Evolutionary conservation across 2,888 invertebrate genomes (phyloP).

Genomic region (Diogma glabrata): DNA sequence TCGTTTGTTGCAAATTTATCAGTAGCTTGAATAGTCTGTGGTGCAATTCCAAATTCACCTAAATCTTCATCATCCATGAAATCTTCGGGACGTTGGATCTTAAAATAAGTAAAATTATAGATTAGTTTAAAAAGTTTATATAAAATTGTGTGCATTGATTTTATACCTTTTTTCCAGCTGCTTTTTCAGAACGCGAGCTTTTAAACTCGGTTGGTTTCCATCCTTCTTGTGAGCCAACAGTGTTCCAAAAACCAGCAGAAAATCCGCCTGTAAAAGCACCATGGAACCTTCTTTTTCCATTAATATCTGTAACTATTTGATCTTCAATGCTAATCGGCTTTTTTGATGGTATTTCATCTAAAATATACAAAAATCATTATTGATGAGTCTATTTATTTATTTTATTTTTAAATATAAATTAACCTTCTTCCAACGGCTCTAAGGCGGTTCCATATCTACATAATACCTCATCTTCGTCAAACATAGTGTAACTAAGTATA

Average conservation of each 20-base stretch:
- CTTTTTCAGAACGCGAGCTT: conserved; percentile 70
- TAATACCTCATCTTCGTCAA: conserved; percentile 53
- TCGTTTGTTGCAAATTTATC: conserved; percentile 49
- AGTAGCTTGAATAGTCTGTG: conserved; percentile 68
- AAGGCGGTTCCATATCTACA: conserved; percentile 69
- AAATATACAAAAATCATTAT: conserved; percentile 15
- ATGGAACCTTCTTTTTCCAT: conserved; percentile 87
- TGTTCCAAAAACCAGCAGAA: conserved; percentile 94
- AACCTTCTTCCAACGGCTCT: conserved; percentile 76
- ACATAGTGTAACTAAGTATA: too few relatives aligned
- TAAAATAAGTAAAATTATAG: too few relatives aligned
- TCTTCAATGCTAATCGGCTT: conserved; percentile 71
- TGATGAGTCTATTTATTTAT: not conserved
- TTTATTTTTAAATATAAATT: conserved; percentile 12
- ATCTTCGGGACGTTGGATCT: conserved; percentile 74
- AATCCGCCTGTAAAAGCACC: conserved; percentile 98
- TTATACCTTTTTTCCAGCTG: conserved; percentile 27
- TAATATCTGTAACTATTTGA: conserved; percentile 79
- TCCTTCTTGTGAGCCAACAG: conserved; percentile 91
- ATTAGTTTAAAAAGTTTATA: too few relatives aligned
- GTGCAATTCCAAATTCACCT: conserved; percentile 91
- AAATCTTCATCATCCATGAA: conserved; percentile 98
- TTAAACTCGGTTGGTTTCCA: conserved; percentile 87
- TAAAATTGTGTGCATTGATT: too few relatives aligned
- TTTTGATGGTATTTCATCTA: conserved; percentile 69